Evolutionary conservation across 2,888 invertebrate species (phyloP).

Genomic region (Idaea aversata): DNA sequence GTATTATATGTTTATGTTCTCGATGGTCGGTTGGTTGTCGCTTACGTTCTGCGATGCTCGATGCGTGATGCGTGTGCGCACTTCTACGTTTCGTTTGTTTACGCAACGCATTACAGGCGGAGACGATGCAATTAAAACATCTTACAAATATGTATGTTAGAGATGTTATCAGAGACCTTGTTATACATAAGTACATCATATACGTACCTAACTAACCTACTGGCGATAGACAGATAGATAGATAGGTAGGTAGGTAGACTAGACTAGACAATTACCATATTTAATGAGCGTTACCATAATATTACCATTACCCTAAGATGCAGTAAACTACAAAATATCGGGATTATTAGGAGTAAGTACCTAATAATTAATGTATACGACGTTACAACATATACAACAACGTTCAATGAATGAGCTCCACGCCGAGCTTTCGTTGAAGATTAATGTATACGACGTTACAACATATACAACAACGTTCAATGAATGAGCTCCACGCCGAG

Average conservation of each 20-base stretch:
- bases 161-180: background rate
- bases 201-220: background rate
- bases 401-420: too few relatives aligned
- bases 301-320: too few relatives aligned
- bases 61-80: background rate
- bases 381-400: too few relatives aligned
- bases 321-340: too few relatives aligned
- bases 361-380: too few relatives aligned
- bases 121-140: background rate
- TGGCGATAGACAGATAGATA: background rate
- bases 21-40: background rate
- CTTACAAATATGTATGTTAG: background rate
- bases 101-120: background rate
- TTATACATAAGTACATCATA: background rate
- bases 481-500: too few relatives aligned
- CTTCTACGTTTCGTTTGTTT: background rate
- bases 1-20: too few relatives aligned
- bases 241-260: too few relatives aligned
- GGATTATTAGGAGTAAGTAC: too few relatives aligned
- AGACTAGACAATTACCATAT: background rate
- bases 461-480: too few relatives aligned
- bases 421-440: too few relatives aligned
- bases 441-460: too few relatives aligned
- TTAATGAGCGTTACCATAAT: background rate
- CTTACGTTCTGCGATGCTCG: background rate